A percentile compares a stretch with the other conserved stretches of the same genome.
These are phyloP conservation scores for Papilio machaon DNA, from an alignment of 1,140 invertebrate genomes.

Conservation along the genomic window DNA sequence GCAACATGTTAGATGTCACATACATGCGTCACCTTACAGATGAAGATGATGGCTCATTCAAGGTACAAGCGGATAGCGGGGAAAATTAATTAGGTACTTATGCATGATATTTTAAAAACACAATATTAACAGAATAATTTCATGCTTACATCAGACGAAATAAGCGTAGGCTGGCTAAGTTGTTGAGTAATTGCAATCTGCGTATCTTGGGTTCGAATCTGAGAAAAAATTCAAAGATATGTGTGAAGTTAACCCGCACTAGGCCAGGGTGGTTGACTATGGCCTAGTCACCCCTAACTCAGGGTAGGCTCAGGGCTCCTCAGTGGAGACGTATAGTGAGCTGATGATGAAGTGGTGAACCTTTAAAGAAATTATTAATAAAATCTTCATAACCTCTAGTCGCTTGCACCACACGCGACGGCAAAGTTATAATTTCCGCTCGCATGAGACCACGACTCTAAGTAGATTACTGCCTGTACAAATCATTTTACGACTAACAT, in stretches of 20 bases:
- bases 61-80: conserved; percentile 18
- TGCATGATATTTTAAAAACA: no score
- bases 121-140: no score
- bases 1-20: conserved; percentile 31
- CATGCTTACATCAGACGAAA: no score
- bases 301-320: no score
- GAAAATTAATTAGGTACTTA: not conserved
- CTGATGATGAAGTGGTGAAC: not conserved
- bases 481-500: conserved; percentile 34
- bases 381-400: not conserved
- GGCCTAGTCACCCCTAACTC: no score
- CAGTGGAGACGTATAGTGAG: no score
- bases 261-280: no score
- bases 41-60: not conserved
- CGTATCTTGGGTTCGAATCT: no score
- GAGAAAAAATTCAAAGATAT: no score
- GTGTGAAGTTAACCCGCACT: no score
- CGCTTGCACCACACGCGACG: not conserved
- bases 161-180: no score
- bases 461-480: conserved; percentile 38
- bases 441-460: conserved; percentile 27
- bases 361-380: not conserved
- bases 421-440: conserved; percentile 38
- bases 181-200: no score
- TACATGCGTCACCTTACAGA: conserved; percentile 33